Conservation (phyloP, 1,140 invertebrate genomes). For the Elymnias hypermnestra region DNA sequence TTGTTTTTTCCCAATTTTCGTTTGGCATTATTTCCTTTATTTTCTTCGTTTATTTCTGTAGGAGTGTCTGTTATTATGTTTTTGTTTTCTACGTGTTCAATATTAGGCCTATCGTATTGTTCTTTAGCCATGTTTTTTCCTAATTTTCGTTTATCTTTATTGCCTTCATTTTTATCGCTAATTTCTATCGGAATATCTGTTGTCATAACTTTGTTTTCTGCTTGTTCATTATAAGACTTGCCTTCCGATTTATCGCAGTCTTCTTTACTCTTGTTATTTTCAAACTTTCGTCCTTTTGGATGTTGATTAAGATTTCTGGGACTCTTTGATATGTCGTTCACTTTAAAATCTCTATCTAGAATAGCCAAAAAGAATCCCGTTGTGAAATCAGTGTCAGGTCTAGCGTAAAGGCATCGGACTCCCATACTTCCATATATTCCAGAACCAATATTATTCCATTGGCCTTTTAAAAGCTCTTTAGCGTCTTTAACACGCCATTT, state of each 20-base stretch:
- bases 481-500: conserved; percentile 80
- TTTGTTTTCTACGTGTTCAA: too few relatives aligned
- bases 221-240: conserved; percentile 18
- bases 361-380: conserved; percentile 97
- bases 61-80: too few relatives aligned
- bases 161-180: conserved; percentile 5
- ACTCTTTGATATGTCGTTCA: conserved; percentile 33
- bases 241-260: not conserved
- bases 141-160: conserved; percentile 1
- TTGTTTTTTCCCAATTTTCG: not conserved
- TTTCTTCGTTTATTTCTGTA: conserved; percentile 9
- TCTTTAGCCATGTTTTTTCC: conserved; percentile 7
- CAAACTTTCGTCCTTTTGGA: too few relatives aligned
- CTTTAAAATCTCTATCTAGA: conserved; percentile 80
- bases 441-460: conserved; percentile 83
- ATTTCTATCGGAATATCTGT: conserved; percentile 6
- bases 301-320: too few relatives aligned
- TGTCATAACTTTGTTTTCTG: conserved; percentile 11
- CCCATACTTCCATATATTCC: conserved; percentile 78
- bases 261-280: not conserved
- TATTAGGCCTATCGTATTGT: too few relatives aligned
- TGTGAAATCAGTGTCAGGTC: conserved; percentile 85
- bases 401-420: conserved; percentile 87
- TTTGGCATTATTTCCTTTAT: conserved; percentile 8
- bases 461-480: conserved; percentile 76